Evolutionary conservation across 2,888 invertebrate species (phyloP).

Genomic region (Seira ritae): DNA sequence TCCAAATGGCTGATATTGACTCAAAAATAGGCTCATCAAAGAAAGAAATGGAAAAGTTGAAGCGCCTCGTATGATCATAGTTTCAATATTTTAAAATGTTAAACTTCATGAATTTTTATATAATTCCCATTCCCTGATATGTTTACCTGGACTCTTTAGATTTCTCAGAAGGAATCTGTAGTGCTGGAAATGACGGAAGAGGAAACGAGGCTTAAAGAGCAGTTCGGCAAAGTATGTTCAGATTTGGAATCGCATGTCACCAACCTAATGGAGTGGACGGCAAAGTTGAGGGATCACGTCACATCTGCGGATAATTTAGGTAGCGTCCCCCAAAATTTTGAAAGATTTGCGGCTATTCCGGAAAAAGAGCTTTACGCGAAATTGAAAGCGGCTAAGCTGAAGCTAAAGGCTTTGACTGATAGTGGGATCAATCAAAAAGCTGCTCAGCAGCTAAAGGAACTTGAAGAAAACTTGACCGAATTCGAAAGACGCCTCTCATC

Average conservation of each 20-base stretch:
- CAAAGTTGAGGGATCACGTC: constrained; percentile 21
- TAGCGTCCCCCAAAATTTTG: constrained; percentile 32
- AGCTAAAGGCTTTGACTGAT: constrained; percentile 29
- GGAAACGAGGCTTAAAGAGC: neutral
- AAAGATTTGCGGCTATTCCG: neutral
- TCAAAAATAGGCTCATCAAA: neutral
- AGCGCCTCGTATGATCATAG: too few species aligned
- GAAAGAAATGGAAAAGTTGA: too few species aligned
- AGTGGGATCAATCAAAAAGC: constrained; percentile 58
- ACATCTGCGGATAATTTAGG: constrained; percentile 3
- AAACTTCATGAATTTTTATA: too few species aligned
- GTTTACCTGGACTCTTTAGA: too few species aligned
- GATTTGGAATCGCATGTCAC: constrained; percentile 31
- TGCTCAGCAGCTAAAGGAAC: constrained; percentile 48
- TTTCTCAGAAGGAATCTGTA: too few species aligned
- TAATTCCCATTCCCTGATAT: too few species aligned
- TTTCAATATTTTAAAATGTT: too few species aligned
- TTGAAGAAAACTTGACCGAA: constrained; percentile 21
- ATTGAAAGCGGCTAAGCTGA: constrained; percentile 73
- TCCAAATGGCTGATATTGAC: neutral
- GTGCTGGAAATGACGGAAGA: neutral
- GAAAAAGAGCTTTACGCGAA: constrained; percentile 23
- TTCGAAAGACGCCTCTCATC: constrained; percentile 5
- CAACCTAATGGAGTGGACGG: neutral
- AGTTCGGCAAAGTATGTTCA: neutral